Evolutionary conservation across 2,113 vertebrate genomes (phyloP).

Genomic region (Bungarus multicinctus): DNA sequence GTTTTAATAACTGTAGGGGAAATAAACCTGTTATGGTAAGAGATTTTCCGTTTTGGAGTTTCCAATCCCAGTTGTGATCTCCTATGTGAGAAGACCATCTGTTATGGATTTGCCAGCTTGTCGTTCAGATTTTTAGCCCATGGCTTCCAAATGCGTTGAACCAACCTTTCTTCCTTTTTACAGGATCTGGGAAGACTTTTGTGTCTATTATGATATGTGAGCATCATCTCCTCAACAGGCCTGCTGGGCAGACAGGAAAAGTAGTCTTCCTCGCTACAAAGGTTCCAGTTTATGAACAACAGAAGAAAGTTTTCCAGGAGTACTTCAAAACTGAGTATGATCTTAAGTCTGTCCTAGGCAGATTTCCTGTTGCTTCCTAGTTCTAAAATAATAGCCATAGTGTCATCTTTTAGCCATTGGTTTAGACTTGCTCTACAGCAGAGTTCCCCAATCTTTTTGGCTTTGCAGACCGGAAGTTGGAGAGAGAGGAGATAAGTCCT

Average conservation of each 20-base stretch:
- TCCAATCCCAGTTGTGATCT: neutral
- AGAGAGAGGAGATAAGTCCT: neutral
- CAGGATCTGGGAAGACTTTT: constrained; percentile 81
- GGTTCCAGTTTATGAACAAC: constrained; percentile 79
- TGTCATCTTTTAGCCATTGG: neutral
- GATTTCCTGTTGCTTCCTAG: neutral
- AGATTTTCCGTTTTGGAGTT: neutral
- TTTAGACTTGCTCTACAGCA: neutral
- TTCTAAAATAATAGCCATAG: neutral
- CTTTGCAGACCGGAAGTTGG: neutral
- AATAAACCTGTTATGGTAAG: neutral
- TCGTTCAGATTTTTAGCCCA: neutral
- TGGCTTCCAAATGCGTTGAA: neutral
- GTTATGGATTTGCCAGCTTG: neutral
- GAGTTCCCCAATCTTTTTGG: neutral
- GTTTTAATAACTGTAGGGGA: neutral
- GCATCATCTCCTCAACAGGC: constrained; percentile 67
- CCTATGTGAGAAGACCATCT: neutral
- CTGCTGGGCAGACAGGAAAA: constrained; percentile 61
- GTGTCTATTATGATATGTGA: constrained; percentile 77
- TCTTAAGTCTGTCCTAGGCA: constrained; percentile 4
- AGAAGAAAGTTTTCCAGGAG: constrained; percentile 67
- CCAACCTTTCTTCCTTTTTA: constrained; percentile 14
- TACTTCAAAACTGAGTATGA: constrained; percentile 70
- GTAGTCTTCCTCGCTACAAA: constrained; percentile 74